Evolutionary conservation across 2,113 vertebrate species (phyloP).

Genomic region (Fulica atra): DNA sequence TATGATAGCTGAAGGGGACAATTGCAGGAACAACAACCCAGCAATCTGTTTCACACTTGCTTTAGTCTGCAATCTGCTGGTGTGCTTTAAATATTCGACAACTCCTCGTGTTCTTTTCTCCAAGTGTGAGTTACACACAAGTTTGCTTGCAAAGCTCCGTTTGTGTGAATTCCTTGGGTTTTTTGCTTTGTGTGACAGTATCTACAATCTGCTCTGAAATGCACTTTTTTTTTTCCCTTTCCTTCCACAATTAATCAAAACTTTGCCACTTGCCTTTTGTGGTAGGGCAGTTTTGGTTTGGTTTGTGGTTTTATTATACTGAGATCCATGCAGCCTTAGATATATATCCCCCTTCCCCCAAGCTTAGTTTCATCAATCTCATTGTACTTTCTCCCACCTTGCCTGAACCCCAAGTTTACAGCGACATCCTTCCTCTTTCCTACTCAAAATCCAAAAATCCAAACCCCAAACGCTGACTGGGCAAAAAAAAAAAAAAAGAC

Average conservation of each 20-base stretch:
- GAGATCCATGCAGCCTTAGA: not conserved
- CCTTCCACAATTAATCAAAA: not conserved
- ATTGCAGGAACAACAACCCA: constrained; percentile 57
- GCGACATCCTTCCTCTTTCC: not conserved
- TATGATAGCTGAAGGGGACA: constrained; percentile 67
- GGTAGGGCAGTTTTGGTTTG: not conserved
- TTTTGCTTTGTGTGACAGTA: not conserved
- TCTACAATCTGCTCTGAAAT: constrained; percentile 6
- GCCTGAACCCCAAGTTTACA: not conserved
- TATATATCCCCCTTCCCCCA: rapidly evolving
- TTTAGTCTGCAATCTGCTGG: constrained; percentile 62
- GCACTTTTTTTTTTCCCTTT: no score
- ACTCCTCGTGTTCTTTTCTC: not conserved
- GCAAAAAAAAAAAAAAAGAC: not conserved
- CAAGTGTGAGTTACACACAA: not conserved
- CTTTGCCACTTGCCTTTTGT: not conserved
- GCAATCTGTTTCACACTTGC: constrained; percentile 67
- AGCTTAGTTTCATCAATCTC: not conserved
- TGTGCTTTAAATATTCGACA: constrained; percentile 31
- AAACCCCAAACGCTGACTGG: not conserved
- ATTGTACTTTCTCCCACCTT: rapidly evolving
- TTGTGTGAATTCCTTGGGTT: not conserved
- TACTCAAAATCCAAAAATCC: not conserved
- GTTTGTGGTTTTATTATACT: not conserved
- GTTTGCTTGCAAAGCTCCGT: not conserved